Base-by-base conservation (phyloP, 2,888 invertebrate genomes). In the Drosophila ustulata region DNA sequence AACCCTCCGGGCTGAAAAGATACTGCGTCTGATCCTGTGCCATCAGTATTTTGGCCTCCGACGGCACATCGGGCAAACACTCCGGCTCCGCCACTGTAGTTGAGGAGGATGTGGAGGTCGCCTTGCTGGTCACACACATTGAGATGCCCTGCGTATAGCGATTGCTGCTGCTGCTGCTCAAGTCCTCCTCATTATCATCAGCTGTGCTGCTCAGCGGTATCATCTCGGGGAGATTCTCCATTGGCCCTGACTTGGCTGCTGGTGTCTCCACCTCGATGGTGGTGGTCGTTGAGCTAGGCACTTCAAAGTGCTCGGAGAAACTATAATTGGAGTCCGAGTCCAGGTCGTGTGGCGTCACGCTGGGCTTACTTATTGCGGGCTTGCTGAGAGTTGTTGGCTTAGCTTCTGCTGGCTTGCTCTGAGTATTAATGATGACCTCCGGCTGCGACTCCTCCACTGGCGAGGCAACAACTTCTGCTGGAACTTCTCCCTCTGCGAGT, bases 21-120 rank as follows among this genome's bases (percentile, higher is more conserved):
- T 93, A 93, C 13, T 93, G 93, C 52, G 92, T 92, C 49, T 94
- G 92, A 28, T 93, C 93, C 26, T 91, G 91, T 0, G 93, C 93
- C 78, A 94, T 89, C 71, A 93, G 93, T 50, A 94, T 93, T 66
- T 94, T 93, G 0, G 94, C 93, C 2, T 92, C 90, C 30, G 89
- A 90, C 0, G 89, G 84, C 4, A 85, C 28, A 64, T 90, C 90
- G 3, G 77, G 69, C 25, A 80, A 46, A 51, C 47, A 46, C 1
- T 53, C 5, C 11, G 11, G 4, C n/a, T n/a, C n/a, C 77, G 23
- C 11, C 77, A 13, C 11, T 7, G n/a, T 3, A 4, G 28, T 55
- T 8, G 47, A 32, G 5, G 50, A 7, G 5, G 72, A 30, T 32
- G 52, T 13, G 8, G 61, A 8, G 2, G 61, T 13, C 2, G 37